A percentile compares a stretch with the other conserved stretches of the same genome.
Conservation (phyloP, 2,113 vertebrate genomes). For the Bettongia penicillata region DNA sequence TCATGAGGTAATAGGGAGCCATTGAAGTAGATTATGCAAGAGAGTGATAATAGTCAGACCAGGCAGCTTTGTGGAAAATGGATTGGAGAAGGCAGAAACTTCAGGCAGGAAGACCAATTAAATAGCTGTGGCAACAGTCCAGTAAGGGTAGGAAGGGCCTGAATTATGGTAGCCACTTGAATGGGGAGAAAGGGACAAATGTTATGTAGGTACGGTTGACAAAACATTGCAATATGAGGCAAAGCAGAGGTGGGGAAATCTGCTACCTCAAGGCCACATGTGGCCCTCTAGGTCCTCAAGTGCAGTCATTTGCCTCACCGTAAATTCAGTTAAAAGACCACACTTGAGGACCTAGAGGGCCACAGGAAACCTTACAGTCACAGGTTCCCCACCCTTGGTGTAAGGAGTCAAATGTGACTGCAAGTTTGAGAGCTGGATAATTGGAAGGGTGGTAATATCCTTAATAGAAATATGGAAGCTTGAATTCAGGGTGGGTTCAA, state of each 20-base stretch:
- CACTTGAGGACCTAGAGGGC: no score
- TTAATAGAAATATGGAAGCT: not conserved
- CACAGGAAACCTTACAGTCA: no score
- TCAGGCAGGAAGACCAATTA: not conserved
- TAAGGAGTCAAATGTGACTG: not conserved
- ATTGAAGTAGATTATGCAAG: not conserved
- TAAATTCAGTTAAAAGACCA: no score
- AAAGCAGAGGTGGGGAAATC: not conserved
- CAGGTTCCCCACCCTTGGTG: no score
- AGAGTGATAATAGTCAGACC: not conserved
- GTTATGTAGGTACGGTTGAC: not conserved
- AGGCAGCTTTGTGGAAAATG: not conserved
- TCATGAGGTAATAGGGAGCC: not conserved
- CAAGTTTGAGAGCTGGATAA: not conserved
- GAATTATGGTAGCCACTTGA: not conserved
- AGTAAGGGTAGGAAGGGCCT: not conserved
- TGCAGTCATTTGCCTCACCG: no score
- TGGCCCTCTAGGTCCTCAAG: no score
- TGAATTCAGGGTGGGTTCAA: not conserved
- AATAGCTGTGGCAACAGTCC: not conserved
- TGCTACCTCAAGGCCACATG: no score
- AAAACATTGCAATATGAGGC: not conserved
- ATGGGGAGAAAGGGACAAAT: not conserved
- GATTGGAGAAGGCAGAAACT: not conserved
- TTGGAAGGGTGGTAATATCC: not conserved